Evolutionary conservation across 2,797 vertebrate genomes (phyloP).

Genomic region (Florisuga fusca): DNA sequence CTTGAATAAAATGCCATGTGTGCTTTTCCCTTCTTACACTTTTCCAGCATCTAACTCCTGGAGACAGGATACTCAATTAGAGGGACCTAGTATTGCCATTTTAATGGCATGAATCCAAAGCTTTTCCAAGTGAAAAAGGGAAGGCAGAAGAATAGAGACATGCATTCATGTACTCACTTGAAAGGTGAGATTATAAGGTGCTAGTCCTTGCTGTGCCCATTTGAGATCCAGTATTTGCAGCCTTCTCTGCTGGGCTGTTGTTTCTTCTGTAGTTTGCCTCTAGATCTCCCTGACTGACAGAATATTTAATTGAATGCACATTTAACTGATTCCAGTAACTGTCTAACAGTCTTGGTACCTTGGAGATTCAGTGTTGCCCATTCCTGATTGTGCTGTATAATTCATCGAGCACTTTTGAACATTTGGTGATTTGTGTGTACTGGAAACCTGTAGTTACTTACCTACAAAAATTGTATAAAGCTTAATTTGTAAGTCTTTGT

Average conservation of each 20-base stretch:
- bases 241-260: not conserved
- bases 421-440: accelerated
- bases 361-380: not conserved
- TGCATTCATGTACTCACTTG: not conserved
- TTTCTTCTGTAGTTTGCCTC: not conserved
- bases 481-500: not conserved
- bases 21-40: not conserved
- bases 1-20: not conserved
- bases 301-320: not conserved
- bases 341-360: not conserved
- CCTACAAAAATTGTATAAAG: not conserved
- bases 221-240: not conserved
- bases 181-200: not conserved
- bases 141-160: not conserved
- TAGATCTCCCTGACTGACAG: not conserved
- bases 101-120: not conserved
- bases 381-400: not conserved
- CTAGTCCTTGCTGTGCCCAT: not conserved
- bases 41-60: not conserved
- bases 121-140: not conserved
- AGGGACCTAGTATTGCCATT: not conserved
- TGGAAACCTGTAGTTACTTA: not conserved
- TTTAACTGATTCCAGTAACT: not conserved
- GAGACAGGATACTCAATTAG: not conserved
- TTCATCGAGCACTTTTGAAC: not conserved